Evolutionary conservation across 2,888 invertebrate species (phyloP).

Genomic region (Cotesia congregata): DNA sequence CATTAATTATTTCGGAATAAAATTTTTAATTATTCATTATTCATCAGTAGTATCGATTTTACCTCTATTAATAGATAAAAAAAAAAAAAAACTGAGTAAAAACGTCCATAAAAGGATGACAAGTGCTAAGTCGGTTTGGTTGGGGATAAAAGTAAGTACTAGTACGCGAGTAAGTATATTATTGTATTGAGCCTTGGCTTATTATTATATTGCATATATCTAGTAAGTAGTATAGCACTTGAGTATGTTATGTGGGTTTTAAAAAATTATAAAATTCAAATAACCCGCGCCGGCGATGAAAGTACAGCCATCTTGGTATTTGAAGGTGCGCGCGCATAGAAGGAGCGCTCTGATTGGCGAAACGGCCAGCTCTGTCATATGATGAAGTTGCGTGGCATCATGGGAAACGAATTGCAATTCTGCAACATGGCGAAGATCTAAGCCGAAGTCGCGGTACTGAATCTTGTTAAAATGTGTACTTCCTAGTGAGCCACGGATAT

Average conservation of each 20-base stretch:
- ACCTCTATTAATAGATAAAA: neutral
- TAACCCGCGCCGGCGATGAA: slow-evolving; percentile 41
- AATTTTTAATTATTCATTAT: neutral
- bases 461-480: slow-evolving; percentile 63
- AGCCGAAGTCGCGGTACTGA: slow-evolving; percentile 66
- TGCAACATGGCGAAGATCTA: slow-evolving; percentile 68
- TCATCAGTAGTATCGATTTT: neutral
- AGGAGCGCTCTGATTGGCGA: slow-evolving; percentile 51
- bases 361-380: slow-evolving; percentile 61
- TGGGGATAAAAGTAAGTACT: neutral
- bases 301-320: slow-evolving; percentile 32
- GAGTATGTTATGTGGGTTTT: neutral
- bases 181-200: neutral
- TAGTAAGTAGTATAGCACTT: no score
- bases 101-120: no score
- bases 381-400: slow-evolving; percentile 63
- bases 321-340: slow-evolving; percentile 46
- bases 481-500: slow-evolving; percentile 53
- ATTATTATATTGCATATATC: neutral
- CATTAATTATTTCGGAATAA: neutral
- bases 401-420: slow-evolving; percentile 63
- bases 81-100: no score
- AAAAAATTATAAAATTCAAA: slow-evolving; percentile 46
- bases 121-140: neutral
- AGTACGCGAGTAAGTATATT: neutral